Base-by-base conservation (phyloP, 2,113 vertebrate genomes). In the Azemiops feae region DNA sequence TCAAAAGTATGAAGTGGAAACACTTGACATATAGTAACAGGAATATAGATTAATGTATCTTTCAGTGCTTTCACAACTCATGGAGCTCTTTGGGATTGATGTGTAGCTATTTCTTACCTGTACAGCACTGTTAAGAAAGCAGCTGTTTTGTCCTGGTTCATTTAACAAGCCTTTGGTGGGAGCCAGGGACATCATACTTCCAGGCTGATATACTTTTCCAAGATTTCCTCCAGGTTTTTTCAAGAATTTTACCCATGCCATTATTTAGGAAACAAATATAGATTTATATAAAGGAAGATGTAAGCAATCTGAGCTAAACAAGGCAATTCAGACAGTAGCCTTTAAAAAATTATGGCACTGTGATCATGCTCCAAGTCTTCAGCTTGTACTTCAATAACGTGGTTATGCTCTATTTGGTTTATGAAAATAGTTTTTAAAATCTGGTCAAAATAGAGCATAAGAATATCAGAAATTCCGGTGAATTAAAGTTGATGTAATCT, bases 81-180 rank as follows among this genome's bases (percentile, higher is more conserved):
- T 69, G 30, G 64, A n/a, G 12, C 30, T 69, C 64, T 69, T 69
- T n/a, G 12, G 47, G 12, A 23, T 18, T 81, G 43, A 45, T 47
- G 39, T 43, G 22, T 30, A 20, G 22, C 54, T 81, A 18, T 89
- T 34, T n/a, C 98, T 97, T 96, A 99, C 99, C 99, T 99, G 99
- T 92, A 99, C 98, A n/a, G 99, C 99, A 92, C 99, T 99, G 96
- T 99, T 99, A 92, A 99, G 99, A 96, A 99, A 99, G 97, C 99
- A 99, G 97, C 98, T 99, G 98, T 99, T 99, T 96, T 99, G 99
- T 91, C 99, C 99, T 0, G 99, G 99, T 94, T 99, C 99, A 60
- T 99, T 99, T 88, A 99, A 96, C 20, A 99, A 97, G 96, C 99
- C 99, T 97, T 99, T 99, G 94, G 99, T 99, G 53, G 99, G 99